A percentile compares a stretch with the other conserved stretches of the same genome.
phyloP scores from a whole-genome alignment of 2,888 invertebrate species.

The Spatulosminthurus flaviceps region DNA sequence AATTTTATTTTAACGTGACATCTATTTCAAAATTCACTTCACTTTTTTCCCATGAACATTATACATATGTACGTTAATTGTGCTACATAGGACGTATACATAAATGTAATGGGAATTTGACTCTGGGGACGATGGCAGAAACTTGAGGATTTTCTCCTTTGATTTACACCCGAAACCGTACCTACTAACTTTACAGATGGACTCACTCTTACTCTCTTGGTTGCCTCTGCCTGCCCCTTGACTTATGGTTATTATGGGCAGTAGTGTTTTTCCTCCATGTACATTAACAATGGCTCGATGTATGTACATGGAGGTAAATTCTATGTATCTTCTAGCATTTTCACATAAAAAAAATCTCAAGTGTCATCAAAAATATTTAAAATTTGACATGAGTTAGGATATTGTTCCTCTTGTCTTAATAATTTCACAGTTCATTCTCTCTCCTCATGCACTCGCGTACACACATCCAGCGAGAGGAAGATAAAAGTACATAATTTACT shows the following conservation, averaged over 20 bases:
- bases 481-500: constrained; percentile 10
- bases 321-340: neutral
- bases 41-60: too few species aligned
- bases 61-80: neutral
- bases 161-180: constrained; percentile 9
- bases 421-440: constrained; percentile 2
- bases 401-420: constrained; percentile 14
- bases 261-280: neutral
- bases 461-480: neutral
- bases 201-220: neutral
- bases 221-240: constrained; percentile 3
- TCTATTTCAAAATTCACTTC: too few species aligned
- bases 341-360: constrained; percentile 6
- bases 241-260: constrained; percentile 18
- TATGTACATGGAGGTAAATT: neutral
- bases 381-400: neutral
- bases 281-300: neutral
- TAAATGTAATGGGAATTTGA: neutral
- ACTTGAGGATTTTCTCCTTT: neutral
- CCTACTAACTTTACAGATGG: neutral
- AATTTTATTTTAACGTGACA: too few species aligned
- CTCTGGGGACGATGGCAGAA: neutral
- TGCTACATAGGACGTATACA: too few species aligned
- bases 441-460: neutral
- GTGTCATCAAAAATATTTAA: constrained; percentile 9